phyloP scores from a whole-genome alignment of 2,113 vertebrate species.

The Ceratotherium simum region DNA sequence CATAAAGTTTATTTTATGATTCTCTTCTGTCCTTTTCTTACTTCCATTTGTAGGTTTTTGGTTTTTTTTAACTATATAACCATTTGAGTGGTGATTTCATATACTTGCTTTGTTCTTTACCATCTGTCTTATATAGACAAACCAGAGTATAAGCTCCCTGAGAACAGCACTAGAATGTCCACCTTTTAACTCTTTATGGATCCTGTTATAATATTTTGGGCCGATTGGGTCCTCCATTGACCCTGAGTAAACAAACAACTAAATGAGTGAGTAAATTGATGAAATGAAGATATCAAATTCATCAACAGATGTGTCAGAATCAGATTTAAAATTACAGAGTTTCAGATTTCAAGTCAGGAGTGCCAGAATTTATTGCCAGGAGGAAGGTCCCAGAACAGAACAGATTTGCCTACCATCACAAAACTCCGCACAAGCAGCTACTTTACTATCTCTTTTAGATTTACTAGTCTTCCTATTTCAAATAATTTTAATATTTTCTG shows the following conservation, averaged over 20 bases:
- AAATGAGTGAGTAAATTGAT: background rate
- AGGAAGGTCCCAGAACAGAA: background rate
- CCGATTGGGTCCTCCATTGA: background rate
- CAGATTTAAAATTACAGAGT: background rate
- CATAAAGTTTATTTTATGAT: background rate
- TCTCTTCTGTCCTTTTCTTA: background rate
- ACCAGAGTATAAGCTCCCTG: background rate
- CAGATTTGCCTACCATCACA: background rate
- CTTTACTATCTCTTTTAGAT: background rate
- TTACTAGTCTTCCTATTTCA: background rate
- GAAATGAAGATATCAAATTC: background rate
- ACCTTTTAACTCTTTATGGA: background rate
- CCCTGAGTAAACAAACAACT: background rate
- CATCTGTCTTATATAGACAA: background rate
- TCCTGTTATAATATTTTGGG: background rate
- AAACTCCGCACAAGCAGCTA: background rate
- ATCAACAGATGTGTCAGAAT: background rate
- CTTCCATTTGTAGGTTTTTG: background rate
- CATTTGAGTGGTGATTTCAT: background rate
- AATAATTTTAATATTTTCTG: background rate
- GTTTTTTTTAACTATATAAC: background rate
- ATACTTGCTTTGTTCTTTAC: background rate
- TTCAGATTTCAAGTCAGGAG: background rate
- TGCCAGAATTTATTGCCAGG: background rate
- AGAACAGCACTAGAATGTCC: background rate